Percentiles rank a stretch among this genome's conserved stretches.
These are phyloP conservation scores for Laodelphax striatellus DNA, from an alignment of 1,140 invertebrate genomes.

Conservation along the genomic window DNA sequence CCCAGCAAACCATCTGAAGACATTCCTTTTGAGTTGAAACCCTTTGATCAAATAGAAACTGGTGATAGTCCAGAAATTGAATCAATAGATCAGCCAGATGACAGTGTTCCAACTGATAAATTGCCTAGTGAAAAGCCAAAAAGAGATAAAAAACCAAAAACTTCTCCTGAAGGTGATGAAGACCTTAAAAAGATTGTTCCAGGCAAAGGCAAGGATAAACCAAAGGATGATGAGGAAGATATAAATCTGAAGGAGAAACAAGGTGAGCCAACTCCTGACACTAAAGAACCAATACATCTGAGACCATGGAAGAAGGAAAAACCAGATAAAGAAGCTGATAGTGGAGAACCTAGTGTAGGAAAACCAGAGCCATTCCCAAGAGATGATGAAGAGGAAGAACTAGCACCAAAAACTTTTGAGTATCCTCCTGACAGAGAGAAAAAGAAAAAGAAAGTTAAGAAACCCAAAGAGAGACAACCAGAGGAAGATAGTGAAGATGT, in stretches of 20 bases:
- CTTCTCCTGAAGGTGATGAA: constrained; percentile 15
- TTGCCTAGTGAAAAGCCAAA: constrained; percentile 18
- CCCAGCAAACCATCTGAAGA: constrained; percentile 23
- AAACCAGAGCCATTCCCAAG: constrained; percentile 18
- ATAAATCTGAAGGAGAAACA: constrained; percentile 33
- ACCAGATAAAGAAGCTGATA: constrained; percentile 8
- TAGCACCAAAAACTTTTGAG: constrained; percentile 10
- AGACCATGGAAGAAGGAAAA: constrained; percentile 22
- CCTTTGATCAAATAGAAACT: constrained; percentile 22
- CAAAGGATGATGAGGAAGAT: constrained; percentile 28
- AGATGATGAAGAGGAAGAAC: constrained; percentile 16
- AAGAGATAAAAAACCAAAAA: constrained; percentile 26
- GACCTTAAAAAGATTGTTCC: constrained; percentile 33
- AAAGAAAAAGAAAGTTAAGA: constrained; percentile 10
- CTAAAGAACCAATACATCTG: constrained; percentile 21
- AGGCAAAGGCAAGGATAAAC: constrained; percentile 29
- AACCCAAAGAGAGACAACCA: not conserved
- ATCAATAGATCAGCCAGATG: constrained; percentile 19
- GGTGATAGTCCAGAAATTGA: constrained; percentile 17
- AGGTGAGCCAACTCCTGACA: constrained; percentile 26
- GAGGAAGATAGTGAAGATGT: too few species aligned
- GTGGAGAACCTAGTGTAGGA: constrained; percentile 8
- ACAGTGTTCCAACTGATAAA: constrained; percentile 12
- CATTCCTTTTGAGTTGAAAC: constrained; percentile 19
- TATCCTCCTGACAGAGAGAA: constrained; percentile 12